These are phyloP conservation scores for Scaptomyza hsui DNA, from an alignment of 1,140 invertebrate genomes.

Conservation along the genomic window DNA sequence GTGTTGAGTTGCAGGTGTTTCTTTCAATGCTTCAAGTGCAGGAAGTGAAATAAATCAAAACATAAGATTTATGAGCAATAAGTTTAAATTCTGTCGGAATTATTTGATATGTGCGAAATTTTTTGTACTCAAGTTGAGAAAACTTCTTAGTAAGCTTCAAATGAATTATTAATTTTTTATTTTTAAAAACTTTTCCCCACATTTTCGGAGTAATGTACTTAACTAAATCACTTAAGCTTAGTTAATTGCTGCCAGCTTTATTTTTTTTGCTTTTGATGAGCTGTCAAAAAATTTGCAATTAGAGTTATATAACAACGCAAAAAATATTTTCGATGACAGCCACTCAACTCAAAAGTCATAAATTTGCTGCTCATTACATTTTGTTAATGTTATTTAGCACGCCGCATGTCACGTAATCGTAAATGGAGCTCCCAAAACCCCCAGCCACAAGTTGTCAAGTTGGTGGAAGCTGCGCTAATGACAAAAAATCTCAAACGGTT, in stretches of 20 bases:
- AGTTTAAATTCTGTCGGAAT: neutral
- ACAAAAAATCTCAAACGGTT: constrained; percentile 24
- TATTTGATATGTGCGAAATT: neutral
- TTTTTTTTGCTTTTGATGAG: constrained; percentile 29
- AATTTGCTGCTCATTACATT: constrained; percentile 65
- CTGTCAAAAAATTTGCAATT: constrained; percentile 62
- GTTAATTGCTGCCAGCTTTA: constrained; percentile 7
- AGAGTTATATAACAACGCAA: constrained; percentile 57
- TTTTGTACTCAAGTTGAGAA: neutral
- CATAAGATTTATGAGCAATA: constrained; percentile 9
- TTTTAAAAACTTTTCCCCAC: constrained; percentile 19
- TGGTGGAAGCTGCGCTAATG: constrained; percentile 46
- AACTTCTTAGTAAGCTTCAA: too few species aligned
- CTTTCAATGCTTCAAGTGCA: neutral
- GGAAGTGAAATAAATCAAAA: constrained; percentile 41
- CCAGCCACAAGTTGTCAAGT: neutral
- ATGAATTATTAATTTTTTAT: too few species aligned
- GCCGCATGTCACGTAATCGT: constrained; percentile 65
- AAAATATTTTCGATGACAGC: constrained; percentile 48
- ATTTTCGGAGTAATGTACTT: neutral
- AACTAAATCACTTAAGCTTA: constrained; percentile 20
- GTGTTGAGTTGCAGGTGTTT: constrained; percentile 6
- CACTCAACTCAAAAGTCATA: constrained; percentile 51
- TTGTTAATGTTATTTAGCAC: constrained; percentile 64
- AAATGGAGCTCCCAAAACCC: constrained; percentile 52